Percentiles rank a stretch among this genome's conserved stretches.
Evolutionary conservation across 1,140 invertebrate species (phyloP).

Genomic region (Drosophila sulfurigaster): DNA sequence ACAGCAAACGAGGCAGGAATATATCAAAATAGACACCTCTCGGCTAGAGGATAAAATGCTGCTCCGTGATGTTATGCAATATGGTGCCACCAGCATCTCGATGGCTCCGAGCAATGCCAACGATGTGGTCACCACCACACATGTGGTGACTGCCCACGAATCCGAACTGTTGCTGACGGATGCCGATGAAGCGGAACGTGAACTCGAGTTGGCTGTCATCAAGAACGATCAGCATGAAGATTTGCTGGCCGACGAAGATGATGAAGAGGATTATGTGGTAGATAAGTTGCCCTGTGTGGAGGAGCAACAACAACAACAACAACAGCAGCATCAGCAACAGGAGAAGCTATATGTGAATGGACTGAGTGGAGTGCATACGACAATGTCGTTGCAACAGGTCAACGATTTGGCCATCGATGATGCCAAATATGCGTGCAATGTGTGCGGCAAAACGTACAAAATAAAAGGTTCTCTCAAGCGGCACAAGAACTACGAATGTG

Average conservation of each 20-base stretch:
- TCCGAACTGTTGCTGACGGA: slow-evolving; percentile 65
- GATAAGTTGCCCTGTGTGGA: slow-evolving; percentile 48
- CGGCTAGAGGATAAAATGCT: slow-evolving; percentile 77
- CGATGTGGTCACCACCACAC: slow-evolving; percentile 45
- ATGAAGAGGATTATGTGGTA: slow-evolving; percentile 15
- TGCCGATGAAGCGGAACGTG: slow-evolving; percentile 67
- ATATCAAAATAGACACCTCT: slow-evolving; percentile 78
- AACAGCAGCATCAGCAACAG: slow-evolving; percentile 1
- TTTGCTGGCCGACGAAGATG: slow-evolving; percentile 32
- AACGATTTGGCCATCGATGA: slow-evolving; percentile 60
- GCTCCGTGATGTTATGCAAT: slow-evolving; percentile 80
- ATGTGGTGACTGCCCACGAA: slow-evolving; percentile 59
- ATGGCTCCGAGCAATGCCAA: slow-evolving; percentile 54
- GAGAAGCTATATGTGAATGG: slow-evolving; percentile 64
- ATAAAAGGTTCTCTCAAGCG: slow-evolving; percentile 86
- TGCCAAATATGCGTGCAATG: slow-evolving; percentile 85
- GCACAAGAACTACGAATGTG: slow-evolving; percentile 88
- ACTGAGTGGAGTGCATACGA: slow-evolving; percentile 61
- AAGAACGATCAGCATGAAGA: slow-evolving; percentile 56
- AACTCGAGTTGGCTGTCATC: slow-evolving; percentile 65
- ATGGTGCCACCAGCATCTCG: slow-evolving; percentile 66
- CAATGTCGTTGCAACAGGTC: slow-evolving; percentile 55
- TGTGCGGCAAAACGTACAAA: slow-evolving; percentile 87
- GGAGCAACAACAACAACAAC: not conserved
- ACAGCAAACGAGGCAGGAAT: slow-evolving; percentile 63